Conservation (phyloP, 1,140 invertebrate genomes). For the Caenorhabditis briggsae region DNA sequence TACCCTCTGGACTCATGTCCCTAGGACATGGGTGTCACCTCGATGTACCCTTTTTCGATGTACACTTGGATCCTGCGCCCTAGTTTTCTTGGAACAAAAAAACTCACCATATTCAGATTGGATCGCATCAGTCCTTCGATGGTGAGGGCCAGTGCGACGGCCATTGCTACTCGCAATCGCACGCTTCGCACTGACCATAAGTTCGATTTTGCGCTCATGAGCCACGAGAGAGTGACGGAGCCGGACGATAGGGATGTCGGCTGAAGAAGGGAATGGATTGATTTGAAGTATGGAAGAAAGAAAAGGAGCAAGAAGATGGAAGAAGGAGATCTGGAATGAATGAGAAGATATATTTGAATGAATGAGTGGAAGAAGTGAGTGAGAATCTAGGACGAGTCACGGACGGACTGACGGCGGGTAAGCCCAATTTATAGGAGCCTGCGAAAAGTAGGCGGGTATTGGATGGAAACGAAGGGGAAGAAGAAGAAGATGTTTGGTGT, state of each 20-base stretch:
- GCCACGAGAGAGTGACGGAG: not conserved
- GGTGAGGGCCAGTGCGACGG: slow-evolving; percentile 73
- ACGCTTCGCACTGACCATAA: slow-evolving; percentile 71
- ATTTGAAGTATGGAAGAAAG: not conserved
- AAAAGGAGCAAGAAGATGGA: not conserved
- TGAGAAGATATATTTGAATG: not conserved
- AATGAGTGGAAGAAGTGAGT: not conserved
- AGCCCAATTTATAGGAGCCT: slow-evolving; percentile 36
- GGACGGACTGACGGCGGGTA: not conserved
- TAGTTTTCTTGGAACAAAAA: not conserved
- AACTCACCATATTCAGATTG: slow-evolving; percentile 75
- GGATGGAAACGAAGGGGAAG: slow-evolving; percentile 25
- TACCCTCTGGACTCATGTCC: no score
- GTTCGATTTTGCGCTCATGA: slow-evolving; percentile 33
- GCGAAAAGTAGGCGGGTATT: slow-evolving; percentile 29
- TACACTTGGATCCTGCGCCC: no score
- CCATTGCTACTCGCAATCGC: slow-evolving; percentile 72
- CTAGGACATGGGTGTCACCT: no score
- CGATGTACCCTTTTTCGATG: no score
- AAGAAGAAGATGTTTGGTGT: slow-evolving; percentile 48
- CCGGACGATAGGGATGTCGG: not conserved
- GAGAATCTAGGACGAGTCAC: slow-evolving; percentile 18
- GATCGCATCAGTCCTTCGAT: slow-evolving; percentile 77
- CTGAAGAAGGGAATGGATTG: not conserved
- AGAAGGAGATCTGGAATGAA: not conserved